phyloP scores from a whole-genome alignment of 1,140 invertebrate species.

The Brachionus angularis region DNA sequence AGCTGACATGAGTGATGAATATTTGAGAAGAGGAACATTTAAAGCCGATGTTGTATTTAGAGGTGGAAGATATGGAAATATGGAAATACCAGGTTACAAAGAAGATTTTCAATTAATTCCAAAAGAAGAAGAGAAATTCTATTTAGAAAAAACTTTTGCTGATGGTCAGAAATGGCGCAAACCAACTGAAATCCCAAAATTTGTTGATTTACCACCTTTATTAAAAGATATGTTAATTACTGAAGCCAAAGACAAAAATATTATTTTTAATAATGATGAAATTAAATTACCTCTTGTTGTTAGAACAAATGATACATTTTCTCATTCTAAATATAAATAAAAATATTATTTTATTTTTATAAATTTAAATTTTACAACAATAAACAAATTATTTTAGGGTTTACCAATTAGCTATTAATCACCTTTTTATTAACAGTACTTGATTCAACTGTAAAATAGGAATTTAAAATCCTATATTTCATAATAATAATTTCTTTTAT shows the following conservation, averaged over 20 bases:
- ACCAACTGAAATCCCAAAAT: conserved; percentile 14
- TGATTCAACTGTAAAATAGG: too few relatives aligned
- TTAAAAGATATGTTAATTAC: conserved; percentile 34
- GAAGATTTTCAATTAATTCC: conserved; percentile 37
- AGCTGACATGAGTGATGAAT: conserved; percentile 42
- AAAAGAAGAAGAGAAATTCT: conserved; percentile 37
- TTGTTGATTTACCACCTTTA: conserved; percentile 26
- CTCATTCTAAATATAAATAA: conserved; percentile 18
- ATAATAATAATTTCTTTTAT: too few relatives aligned
- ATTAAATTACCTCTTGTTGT: conserved; percentile 13
- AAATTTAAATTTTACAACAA: not conserved
- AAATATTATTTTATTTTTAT: not conserved
- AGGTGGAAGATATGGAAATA: conserved; percentile 17
- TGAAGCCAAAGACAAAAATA: conserved; percentile 35
- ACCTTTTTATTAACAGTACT: too few relatives aligned
- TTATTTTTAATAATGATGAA: conserved; percentile 7
- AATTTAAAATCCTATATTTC: too few relatives aligned
- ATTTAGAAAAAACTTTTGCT: not conserved
- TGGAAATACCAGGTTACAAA: conserved; percentile 41
- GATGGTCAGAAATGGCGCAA: conserved; percentile 35
- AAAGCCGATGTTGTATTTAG: conserved; percentile 37
- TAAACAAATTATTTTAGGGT: too few relatives aligned
- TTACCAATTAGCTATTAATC: too few relatives aligned
- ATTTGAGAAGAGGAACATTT: conserved; percentile 15
- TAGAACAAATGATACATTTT: not conserved